phyloP scores from a whole-genome alignment of 2,888 invertebrate genomes.

The Peribatodes rhomboidaria region DNA sequence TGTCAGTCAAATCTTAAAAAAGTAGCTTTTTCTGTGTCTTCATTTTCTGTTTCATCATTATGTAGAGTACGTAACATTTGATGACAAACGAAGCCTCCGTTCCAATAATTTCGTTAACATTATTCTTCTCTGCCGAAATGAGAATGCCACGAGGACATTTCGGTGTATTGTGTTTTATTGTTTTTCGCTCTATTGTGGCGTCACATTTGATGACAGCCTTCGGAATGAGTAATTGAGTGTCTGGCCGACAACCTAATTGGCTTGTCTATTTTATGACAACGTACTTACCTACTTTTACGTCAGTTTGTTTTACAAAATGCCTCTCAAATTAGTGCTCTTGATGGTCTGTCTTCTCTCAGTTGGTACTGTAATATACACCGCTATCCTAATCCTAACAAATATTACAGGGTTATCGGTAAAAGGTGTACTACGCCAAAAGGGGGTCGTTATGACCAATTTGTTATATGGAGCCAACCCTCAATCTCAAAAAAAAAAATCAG shows the following conservation, averaged over 20 bases:
- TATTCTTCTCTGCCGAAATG: conserved; percentile 18
- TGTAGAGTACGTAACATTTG: background rate
- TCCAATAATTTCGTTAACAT: conserved; percentile 22
- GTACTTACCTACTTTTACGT: background rate
- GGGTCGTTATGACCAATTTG: too few species aligned
- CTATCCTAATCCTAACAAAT: too few species aligned
- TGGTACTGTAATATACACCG: too few species aligned
- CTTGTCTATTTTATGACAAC: conserved; percentile 15
- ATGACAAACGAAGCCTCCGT: conserved; percentile 11
- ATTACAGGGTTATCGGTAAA: too few species aligned
- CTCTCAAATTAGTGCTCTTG: too few species aligned
- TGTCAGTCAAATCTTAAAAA: too few species aligned
- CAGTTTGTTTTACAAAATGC: background rate
- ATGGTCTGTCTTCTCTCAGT: too few species aligned
- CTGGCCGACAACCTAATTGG: conserved; percentile 18
- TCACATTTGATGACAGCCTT: conserved; percentile 25
- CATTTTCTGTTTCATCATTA: background rate
- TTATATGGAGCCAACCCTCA: too few species aligned
- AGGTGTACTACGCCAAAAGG: too few species aligned
- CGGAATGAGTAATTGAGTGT: conserved; percentile 30
- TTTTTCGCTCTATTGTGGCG: conserved; percentile 28
- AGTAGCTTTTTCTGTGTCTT: background rate
- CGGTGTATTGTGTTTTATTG: conserved; percentile 35
- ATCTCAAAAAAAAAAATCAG: too few species aligned
- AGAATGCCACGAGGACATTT: conserved; percentile 36